These are phyloP conservation scores for Palloptera scutellata DNA, from an alignment of 2,888 invertebrate species.

Conservation along the genomic window DNA sequence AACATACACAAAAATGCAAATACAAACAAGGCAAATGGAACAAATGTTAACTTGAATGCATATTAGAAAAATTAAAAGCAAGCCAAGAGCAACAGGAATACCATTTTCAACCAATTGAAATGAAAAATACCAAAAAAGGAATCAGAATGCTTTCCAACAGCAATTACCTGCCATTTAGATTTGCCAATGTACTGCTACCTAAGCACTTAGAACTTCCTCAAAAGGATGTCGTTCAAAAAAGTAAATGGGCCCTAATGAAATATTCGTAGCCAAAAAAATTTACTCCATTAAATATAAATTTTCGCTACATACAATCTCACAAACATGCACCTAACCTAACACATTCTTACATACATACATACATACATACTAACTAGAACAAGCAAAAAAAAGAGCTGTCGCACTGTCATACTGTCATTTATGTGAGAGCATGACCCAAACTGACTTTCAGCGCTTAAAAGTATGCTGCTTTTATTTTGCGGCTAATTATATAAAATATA, in stretches of 20 bases:
- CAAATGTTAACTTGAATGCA: no score
- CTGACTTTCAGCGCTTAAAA: slow-evolving; percentile 11
- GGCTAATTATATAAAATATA: slow-evolving; percentile 17
- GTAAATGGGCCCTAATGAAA: slow-evolving; percentile 4
- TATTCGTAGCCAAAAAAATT: background rate
- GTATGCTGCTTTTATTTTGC: slow-evolving; percentile 14
- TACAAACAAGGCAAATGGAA: background rate
- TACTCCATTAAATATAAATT: slow-evolving; percentile 13
- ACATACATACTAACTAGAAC: background rate
- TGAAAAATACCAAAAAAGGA: no score
- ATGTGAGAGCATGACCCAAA: background rate
- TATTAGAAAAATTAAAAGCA: no score
- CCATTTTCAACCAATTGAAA: background rate
- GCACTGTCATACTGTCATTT: background rate
- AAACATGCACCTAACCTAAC: slow-evolving; percentile 4
- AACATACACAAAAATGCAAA: background rate
- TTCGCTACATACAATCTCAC: background rate
- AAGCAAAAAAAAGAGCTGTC: background rate
- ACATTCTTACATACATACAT: background rate
- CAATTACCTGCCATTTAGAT: slow-evolving; percentile 7
- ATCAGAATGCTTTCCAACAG: background rate
- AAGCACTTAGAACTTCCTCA: background rate
- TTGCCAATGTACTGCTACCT: background rate
- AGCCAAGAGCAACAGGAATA: background rate
- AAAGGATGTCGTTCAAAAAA: background rate